Percentiles rank a stretch among this genome's conserved stretches.
Conservation (phyloP, 1,140 invertebrate genomes). For the Melitaea cinxia region DNA sequence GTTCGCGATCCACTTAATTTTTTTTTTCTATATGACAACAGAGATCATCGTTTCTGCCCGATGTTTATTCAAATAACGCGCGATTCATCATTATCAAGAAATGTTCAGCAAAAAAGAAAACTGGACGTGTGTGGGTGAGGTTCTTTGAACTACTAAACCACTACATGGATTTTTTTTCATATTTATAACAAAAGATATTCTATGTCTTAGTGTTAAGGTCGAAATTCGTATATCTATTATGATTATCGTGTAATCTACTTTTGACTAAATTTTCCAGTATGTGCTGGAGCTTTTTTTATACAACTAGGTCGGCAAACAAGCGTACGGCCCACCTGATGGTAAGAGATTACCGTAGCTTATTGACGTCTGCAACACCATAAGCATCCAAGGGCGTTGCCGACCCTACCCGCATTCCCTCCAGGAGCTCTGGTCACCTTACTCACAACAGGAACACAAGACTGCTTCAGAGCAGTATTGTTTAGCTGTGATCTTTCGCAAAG, state of each 20-base stretch:
- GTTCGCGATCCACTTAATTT: constrained; percentile 22
- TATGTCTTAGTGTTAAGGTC: constrained; percentile 1
- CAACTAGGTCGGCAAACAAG: no score
- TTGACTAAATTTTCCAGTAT: constrained; percentile 22
- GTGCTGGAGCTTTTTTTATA: constrained; percentile 18
- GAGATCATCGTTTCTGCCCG: constrained; percentile 52
- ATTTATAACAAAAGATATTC: neutral
- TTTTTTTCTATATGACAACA: constrained; percentile 29
- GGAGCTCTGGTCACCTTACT: no score
- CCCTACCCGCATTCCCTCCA: no score
- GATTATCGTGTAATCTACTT: constrained; percentile 27
- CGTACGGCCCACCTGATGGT: no score
- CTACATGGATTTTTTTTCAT: constrained; percentile 19
- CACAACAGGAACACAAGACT: no score
- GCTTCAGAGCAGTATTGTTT: no score
- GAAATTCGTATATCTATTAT: neutral
- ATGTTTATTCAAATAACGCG: constrained; percentile 55
- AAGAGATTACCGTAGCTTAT: no score
- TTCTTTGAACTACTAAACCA: constrained; percentile 55
- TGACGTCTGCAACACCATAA: no score
- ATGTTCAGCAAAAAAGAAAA: constrained; percentile 60
- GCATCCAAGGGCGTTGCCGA: no score
- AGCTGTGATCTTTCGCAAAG: no score
- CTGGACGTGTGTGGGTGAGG: constrained; percentile 53
- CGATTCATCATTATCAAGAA: constrained; percentile 67